Evolutionary conservation across 2,113 vertebrate genomes (phyloP).

Genomic region (Nematolebias whitei): DNA sequence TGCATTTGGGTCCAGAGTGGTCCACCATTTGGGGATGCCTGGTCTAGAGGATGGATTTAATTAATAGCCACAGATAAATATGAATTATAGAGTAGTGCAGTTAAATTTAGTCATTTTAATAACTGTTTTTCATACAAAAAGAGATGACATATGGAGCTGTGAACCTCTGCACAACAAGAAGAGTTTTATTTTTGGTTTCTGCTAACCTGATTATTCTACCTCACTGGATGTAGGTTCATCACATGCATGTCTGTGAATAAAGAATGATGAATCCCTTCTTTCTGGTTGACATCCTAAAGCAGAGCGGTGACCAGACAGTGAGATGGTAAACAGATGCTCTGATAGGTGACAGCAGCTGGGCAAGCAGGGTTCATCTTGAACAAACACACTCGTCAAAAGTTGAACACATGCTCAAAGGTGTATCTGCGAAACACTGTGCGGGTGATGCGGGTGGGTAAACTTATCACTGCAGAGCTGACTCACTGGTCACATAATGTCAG

Average conservation of each 20-base stretch:
- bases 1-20: no score
- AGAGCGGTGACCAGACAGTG: conserved; percentile 18
- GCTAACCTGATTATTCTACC: no score
- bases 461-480: conserved; percentile 35
- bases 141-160: no score
- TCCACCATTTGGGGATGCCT: no score
- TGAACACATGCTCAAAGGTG: not conserved
- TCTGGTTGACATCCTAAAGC: not conserved
- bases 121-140: no score
- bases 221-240: no score
- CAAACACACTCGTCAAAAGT: not conserved
- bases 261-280: no score
- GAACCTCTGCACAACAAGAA: not conserved
- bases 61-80: not conserved
- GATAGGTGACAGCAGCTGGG: conserved; percentile 10
- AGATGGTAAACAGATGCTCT: conserved; percentile 11
- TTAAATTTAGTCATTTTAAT: not conserved
- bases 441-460: no score
- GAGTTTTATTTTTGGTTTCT: not conserved
- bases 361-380: not conserved
- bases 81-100: not conserved
- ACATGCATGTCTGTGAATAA: no score
- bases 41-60: not conserved
- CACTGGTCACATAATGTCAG: conserved; percentile 24
- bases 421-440: conserved; percentile 7